A percentile compares a stretch with the other conserved stretches of the same genome.
Conservation (phyloP, 1,140 invertebrate species). For the Hylaeus volcanicus region DNA sequence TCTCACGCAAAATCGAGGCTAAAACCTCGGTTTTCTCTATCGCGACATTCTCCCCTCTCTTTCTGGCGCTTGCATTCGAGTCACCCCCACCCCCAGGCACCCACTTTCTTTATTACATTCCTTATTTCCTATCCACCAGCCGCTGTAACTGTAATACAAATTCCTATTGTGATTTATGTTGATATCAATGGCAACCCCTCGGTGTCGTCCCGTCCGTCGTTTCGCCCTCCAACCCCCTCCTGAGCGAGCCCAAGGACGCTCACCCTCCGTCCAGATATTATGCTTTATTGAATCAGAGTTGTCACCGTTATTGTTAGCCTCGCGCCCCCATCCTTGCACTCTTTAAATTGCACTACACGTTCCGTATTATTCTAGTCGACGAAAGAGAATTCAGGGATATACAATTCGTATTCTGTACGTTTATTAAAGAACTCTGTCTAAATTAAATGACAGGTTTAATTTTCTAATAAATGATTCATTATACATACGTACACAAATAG, state of each 20-base stretch:
- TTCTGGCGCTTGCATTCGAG: constrained; percentile 1
- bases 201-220: constrained; percentile 61
- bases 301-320: constrained; percentile 72
- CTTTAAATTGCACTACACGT: too few relatives aligned
- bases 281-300: constrained; percentile 76
- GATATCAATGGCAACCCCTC: constrained; percentile 79
- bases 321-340: constrained; percentile 26
- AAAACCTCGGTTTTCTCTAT: constrained; percentile 12
- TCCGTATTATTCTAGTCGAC: too few relatives aligned
- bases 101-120: constrained; percentile 82
- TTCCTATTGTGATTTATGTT: constrained; percentile 82
- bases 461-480: too few relatives aligned
- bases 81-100: constrained; percentile 55
- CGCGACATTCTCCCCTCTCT: background rate
- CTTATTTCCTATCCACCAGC: constrained; percentile 80
- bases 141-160: constrained; percentile 81
- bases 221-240: constrained; percentile 10
- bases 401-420: too few relatives aligned
- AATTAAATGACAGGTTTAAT: too few relatives aligned
- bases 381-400: too few relatives aligned
- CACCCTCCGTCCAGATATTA: constrained; percentile 67
- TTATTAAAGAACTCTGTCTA: too few relatives aligned
- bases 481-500: too few relatives aligned
- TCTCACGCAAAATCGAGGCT: background rate
- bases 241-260: constrained; percentile 37